Percentiles rank a stretch among this genome's conserved stretches.
These are phyloP conservation scores for Pyrochroa serraticornis DNA, from an alignment of 2,888 invertebrate species.

Conservation along the genomic window DNA sequence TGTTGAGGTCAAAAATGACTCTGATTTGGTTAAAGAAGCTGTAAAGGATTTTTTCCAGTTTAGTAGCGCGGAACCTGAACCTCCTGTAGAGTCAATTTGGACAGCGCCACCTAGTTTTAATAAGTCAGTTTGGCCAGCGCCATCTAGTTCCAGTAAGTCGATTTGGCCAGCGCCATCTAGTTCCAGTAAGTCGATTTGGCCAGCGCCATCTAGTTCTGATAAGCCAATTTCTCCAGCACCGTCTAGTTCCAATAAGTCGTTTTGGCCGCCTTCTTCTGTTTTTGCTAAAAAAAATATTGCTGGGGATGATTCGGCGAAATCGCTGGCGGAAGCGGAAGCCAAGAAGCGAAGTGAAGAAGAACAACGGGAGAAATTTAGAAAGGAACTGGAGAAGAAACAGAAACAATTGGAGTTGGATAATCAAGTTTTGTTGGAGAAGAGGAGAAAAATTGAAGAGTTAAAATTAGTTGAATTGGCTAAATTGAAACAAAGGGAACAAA, in stretches of 20 bases:
- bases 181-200: too few relatives aligned
- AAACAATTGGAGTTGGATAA: constrained; percentile 23
- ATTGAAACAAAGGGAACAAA: constrained; percentile 1
- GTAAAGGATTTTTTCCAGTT: too few relatives aligned
- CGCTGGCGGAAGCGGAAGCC: constrained; percentile 12
- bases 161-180: too few relatives aligned
- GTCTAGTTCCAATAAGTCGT: too few relatives aligned
- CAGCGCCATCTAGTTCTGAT: too few relatives aligned
- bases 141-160: too few relatives aligned
- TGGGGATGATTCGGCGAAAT: background rate
- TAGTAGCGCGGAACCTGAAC: too few relatives aligned
- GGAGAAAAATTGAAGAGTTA: constrained; percentile 31
- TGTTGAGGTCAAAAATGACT: background rate
- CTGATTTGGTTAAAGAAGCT: too few relatives aligned
- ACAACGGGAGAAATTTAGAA: constrained; percentile 13
- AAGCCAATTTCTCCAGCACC: too few relatives aligned
- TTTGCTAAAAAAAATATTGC: background rate
- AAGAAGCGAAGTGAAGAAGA: constrained; percentile 36
- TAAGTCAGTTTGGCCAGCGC: too few relatives aligned
- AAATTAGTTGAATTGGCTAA: constrained; percentile 35
- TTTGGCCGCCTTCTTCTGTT: background rate
- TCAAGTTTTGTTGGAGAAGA: constrained; percentile 15
- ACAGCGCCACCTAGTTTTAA: too few relatives aligned
- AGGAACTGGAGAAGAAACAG: constrained; percentile 26
- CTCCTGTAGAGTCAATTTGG: too few relatives aligned